Evolutionary conservation across 2,888 invertebrate species (phyloP).

Genomic region (Deilephila elpenor): DNA sequence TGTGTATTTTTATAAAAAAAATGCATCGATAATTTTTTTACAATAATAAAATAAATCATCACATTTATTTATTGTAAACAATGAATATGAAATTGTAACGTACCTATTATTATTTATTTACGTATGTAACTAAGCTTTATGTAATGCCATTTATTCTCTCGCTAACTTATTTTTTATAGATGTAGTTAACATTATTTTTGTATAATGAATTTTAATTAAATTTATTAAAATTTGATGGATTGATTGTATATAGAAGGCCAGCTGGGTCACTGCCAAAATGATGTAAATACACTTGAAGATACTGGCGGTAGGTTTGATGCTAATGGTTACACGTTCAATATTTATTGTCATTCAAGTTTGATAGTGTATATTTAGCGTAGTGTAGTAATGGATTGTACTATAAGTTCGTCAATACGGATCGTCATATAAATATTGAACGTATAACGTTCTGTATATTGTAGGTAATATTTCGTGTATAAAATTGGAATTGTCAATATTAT

Average conservation of each 20-base stretch:
- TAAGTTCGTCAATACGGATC: background rate
- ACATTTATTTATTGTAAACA: slow-evolving; percentile 36
- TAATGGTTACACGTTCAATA: slow-evolving; percentile 9
- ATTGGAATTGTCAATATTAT: background rate
- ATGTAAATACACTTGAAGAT: slow-evolving; percentile 28
- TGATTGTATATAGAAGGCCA: slow-evolving; percentile 53
- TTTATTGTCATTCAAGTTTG: slow-evolving; percentile 9
- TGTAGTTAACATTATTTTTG: slow-evolving; percentile 46
- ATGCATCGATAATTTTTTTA: background rate
- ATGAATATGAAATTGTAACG: slow-evolving; percentile 28
- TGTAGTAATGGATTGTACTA: background rate
- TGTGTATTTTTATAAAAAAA: background rate
- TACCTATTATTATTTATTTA: slow-evolving; percentile 27
- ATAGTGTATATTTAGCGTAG: slow-evolving; percentile 39
- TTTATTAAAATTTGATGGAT: slow-evolving; percentile 26
- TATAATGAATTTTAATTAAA: slow-evolving; percentile 10
- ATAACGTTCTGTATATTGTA: background rate
- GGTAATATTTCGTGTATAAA: slow-evolving; percentile 10
- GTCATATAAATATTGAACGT: background rate
- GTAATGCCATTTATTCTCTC: slow-evolving; percentile 50
- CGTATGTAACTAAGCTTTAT: slow-evolving; percentile 50
- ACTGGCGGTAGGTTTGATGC: slow-evolving; percentile 9
- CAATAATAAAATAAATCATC: slow-evolving; percentile 29
- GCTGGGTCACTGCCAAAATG: slow-evolving; percentile 75
- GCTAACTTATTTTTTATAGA: slow-evolving; percentile 54